Evolutionary conservation across 1,140 invertebrate species (phyloP).

Genomic region (Sipha flava): DNA sequence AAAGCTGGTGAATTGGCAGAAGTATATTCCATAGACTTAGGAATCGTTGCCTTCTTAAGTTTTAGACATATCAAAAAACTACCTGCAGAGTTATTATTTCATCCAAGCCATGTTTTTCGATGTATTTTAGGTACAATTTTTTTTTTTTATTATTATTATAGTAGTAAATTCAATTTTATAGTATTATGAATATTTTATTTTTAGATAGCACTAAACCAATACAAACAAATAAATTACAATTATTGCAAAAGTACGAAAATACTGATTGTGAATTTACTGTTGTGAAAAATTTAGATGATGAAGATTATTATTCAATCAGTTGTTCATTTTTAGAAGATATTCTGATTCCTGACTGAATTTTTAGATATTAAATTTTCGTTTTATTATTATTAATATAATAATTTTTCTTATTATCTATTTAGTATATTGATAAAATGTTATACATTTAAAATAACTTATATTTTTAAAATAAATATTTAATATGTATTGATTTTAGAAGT

Average conservation of each 20-base stretch:
- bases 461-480: no score
- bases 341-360: background rate
- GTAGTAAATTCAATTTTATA: background rate
- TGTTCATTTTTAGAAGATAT: background rate
- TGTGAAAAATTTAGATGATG: background rate
- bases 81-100: background rate
- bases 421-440: no score
- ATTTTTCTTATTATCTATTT: no score
- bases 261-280: background rate
- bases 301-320: background rate
- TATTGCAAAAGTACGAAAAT: constrained; percentile 11
- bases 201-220: background rate
- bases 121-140: background rate
- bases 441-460: no score
- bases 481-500: no score
- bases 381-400: background rate
- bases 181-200: background rate
- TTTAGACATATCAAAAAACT: background rate
- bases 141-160: background rate
- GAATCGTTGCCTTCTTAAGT: background rate
- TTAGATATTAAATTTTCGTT: background rate
- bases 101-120: background rate
- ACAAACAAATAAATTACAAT: background rate
- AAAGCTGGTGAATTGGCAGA: background rate
- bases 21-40: constrained; percentile 12